A percentile compares a stretch with the other conserved stretches of the same genome.
phyloP scores from a whole-genome alignment of 2,888 invertebrate species.

The Nezara viridula region DNA sequence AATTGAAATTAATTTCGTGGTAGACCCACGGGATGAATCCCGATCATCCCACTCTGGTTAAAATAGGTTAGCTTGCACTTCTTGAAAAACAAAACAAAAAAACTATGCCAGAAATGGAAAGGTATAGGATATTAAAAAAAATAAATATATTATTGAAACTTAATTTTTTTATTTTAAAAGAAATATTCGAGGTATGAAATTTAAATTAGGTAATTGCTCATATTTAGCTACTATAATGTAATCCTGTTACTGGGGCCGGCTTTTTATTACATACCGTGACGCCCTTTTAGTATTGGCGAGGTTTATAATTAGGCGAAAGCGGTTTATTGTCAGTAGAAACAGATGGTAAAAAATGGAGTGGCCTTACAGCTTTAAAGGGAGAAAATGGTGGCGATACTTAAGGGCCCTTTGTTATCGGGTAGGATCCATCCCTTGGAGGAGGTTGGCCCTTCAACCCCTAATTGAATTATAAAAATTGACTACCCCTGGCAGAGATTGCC shows the following conservation, averaged over 20 bases:
- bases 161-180: no score
- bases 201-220: neutral
- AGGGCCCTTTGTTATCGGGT: neutral
- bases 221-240: neutral
- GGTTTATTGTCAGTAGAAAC: neutral
- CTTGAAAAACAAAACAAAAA: no score
- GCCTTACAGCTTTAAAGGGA: neutral
- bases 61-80: no score
- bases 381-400: neutral
- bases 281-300: neutral
- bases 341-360: neutral
- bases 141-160: no score
- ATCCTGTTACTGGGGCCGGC: neutral
- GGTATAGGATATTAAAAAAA: no score
- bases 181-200: neutral
- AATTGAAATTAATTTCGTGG: no score
- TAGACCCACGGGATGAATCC: no score
- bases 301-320: constrained; percentile 10
- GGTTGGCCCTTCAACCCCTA: neutral
- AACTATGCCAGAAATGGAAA: no score
- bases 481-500: neutral
- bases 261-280: neutral
- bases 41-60: no score
- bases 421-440: neutral
- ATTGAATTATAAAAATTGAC: constrained; percentile 46